These are phyloP conservation scores for Drosophila nigrodunni DNA, from an alignment of 1,140 invertebrate species.

Conservation along the genomic window DNA sequence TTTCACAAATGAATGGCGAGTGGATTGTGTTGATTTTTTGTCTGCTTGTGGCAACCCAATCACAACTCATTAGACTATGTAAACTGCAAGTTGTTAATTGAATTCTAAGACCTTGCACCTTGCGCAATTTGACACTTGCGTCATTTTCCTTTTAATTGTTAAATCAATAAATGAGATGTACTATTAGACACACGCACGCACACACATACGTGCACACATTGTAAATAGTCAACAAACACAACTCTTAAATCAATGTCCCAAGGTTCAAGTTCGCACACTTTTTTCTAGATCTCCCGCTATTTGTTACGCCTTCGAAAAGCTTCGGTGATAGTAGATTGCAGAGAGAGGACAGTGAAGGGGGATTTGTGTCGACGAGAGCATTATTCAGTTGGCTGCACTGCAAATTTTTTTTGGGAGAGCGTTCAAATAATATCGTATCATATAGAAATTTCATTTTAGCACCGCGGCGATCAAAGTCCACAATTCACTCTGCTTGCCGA, in stretches of 20 bases:
- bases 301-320: neutral
- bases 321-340: too few relatives aligned
- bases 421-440: slow-evolving; percentile 52
- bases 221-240: slow-evolving; percentile 25
- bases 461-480: slow-evolving; percentile 71
- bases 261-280: slow-evolving; percentile 44
- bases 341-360: too few relatives aligned
- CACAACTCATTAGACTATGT: slow-evolving; percentile 6
- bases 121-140: slow-evolving; percentile 24
- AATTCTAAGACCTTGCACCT: slow-evolving; percentile 33
- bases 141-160: slow-evolving; percentile 27
- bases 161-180: slow-evolving; percentile 32
- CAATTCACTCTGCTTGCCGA: slow-evolving; percentile 32
- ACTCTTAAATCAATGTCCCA: slow-evolving; percentile 29
- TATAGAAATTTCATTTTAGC: slow-evolving; percentile 75
- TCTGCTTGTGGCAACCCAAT: neutral
- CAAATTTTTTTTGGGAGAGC: slow-evolving; percentile 46
- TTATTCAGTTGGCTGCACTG: slow-evolving; percentile 36
- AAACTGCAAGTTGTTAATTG: slow-evolving; percentile 41
- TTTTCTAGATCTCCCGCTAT: neutral
- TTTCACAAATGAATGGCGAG: slow-evolving; percentile 1
- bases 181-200: neutral
- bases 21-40: neutral
- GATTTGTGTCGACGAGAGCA: slow-evolving; percentile 16
- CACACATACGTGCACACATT: neutral